These are phyloP conservation scores for Elysia crispata DNA, from an alignment of 2,888 invertebrate genomes.

Conservation along the genomic window DNA sequence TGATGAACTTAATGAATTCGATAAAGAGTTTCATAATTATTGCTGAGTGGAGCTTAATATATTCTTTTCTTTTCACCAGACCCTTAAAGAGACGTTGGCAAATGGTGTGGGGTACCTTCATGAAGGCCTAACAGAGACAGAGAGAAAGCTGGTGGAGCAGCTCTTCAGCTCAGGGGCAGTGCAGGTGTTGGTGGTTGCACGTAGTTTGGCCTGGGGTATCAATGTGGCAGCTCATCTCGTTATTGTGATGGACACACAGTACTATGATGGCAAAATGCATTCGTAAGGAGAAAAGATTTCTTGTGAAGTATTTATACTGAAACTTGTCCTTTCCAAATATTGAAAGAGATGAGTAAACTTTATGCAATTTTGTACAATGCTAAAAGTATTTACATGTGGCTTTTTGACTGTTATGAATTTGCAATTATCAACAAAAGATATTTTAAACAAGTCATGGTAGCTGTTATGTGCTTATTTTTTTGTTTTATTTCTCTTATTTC, in stretches of 20 bases:
- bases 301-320: background rate
- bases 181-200: conserved; percentile 91
- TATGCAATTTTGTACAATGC: no score
- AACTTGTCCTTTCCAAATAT: background rate
- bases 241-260: conserved; percentile 97
- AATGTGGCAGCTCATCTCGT: conserved; percentile 93
- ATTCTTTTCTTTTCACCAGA: conserved; percentile 78
- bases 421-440: no score
- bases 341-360: background rate
- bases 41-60: no score
- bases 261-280: conserved; percentile 86
- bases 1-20: no score
- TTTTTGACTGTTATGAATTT: no score
- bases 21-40: no score
- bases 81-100: conserved; percentile 91
- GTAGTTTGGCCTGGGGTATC: conserved; percentile 94
- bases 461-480: background rate
- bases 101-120: conserved; percentile 98
- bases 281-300: conserved; percentile 61
- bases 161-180: conserved; percentile 95
- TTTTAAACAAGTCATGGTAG: no score
- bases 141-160: conserved; percentile 94
- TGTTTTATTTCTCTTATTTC: background rate
- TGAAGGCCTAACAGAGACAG: conserved; percentile 91
- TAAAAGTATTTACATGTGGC: background rate